Evolutionary conservation across 2,113 vertebrate species (phyloP).

Genomic region (Marmota monax): DNA sequence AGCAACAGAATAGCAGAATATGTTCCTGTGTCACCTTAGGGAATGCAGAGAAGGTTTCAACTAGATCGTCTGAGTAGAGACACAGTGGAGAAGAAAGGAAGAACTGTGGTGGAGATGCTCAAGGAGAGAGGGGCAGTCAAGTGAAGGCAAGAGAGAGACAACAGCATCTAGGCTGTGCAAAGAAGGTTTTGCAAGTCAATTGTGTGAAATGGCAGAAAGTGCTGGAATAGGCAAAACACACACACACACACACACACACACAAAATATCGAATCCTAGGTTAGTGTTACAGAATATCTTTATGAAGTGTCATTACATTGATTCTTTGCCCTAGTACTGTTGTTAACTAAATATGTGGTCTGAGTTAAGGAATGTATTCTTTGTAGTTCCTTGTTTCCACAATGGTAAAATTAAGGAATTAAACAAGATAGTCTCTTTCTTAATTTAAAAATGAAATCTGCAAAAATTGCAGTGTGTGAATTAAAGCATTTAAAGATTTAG

Average conservation of each 20-base stretch:
- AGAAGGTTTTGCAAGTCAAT: not conserved
- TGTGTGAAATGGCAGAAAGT: not conserved
- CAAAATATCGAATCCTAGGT: not conserved
- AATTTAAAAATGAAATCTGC: slow-evolving; percentile 55
- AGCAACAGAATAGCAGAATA: not conserved
- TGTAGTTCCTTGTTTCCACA: not conserved
- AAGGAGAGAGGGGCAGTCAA: fast-evolving
- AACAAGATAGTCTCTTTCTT: slow-evolving; percentile 59
- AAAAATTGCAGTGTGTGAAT: slow-evolving; percentile 47
- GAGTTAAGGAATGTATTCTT: not conserved
- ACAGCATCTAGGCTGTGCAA: not conserved
- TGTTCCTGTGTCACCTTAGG: not conserved
- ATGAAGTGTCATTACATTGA: not conserved
- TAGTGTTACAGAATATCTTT: not conserved
- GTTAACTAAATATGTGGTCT: not conserved
- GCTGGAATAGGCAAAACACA: not conserved
- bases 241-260: too few species aligned
- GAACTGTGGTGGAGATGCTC: fast-evolving
- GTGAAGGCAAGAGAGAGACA: not conserved
- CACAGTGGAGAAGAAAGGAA: not conserved
- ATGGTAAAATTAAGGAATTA: slow-evolving; percentile 51
- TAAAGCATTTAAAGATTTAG: slow-evolving; percentile 44
- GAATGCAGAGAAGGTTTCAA: not conserved
- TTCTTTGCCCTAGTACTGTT: not conserved
- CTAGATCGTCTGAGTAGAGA: not conserved